These are phyloP conservation scores for Tenualosa thibaudeaui DNA, from an alignment of 2,797 vertebrate genomes.

Conservation along the genomic window DNA sequence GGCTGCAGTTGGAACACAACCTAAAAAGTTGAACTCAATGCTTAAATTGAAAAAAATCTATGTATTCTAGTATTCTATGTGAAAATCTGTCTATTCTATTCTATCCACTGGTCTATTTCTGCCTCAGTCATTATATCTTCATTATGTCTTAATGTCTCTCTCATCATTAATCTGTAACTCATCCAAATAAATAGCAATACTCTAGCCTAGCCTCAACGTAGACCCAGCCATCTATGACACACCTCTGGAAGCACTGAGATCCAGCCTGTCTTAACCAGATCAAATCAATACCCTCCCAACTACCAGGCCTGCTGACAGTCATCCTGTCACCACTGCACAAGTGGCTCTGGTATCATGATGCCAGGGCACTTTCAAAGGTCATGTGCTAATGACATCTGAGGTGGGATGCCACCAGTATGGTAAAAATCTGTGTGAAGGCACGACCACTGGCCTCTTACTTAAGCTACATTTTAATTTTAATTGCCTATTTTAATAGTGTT, in stretches of 20 bases:
- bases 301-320: conserved; percentile 15
- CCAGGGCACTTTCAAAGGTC: conserved; percentile 19
- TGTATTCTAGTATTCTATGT: too few relatives aligned
- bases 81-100: too few relatives aligned
- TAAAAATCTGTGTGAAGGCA: not conserved
- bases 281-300: conserved; percentile 15
- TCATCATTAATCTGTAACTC: not conserved
- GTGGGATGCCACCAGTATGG: not conserved
- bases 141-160: not conserved
- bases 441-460: not conserved
- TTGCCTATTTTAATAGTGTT: not conserved
- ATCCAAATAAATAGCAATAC: not conserved
- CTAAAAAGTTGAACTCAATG: too few relatives aligned
- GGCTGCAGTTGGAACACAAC: too few relatives aligned
- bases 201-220: not conserved
- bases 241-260: conserved; percentile 9
- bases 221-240: not conserved
- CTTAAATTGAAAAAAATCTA: too few relatives aligned
- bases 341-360: conserved; percentile 10
- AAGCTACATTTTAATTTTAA: not conserved
- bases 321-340: conserved; percentile 17
- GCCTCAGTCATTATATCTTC: not conserved
- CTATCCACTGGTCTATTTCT: not conserved
- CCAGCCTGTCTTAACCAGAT: not conserved
- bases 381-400: not conserved